Conservation (phyloP, 1,140 invertebrate genomes). For the Drosophila auraria region DNA sequence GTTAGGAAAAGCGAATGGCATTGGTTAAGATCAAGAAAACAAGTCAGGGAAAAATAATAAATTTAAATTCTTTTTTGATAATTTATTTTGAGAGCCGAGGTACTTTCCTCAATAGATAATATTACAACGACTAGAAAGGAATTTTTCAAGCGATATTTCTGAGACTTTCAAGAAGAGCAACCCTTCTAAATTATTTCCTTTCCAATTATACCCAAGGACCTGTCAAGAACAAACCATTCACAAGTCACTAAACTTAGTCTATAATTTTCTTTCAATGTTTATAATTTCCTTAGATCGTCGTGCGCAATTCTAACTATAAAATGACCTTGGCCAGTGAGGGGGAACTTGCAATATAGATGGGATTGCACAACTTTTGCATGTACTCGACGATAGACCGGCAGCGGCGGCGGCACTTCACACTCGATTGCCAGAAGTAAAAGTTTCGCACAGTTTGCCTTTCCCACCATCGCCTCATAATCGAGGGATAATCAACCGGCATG, state of each 20-base stretch:
- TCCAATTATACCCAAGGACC: background rate
- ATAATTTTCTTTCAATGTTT: conserved; percentile 8
- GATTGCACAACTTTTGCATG: conserved; percentile 48
- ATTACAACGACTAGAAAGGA: background rate
- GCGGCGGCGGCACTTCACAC: conserved; percentile 52
- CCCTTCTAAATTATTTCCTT: background rate
- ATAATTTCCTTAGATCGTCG: conserved; percentile 15
- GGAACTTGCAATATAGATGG: conserved; percentile 16
- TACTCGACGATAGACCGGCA: background rate
- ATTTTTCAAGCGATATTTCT: background rate
- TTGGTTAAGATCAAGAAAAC: no score
- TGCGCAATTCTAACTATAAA: conserved; percentile 49
- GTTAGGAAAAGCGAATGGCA: no score
- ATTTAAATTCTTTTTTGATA: no score
- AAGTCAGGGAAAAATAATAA: no score
- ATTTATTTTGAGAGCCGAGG: conserved; percentile 13
- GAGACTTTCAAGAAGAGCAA: background rate
- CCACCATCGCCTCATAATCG: conserved; percentile 22
- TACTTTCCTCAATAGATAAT: background rate
- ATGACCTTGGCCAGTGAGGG: conserved; percentile 41
- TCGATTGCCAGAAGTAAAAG: conserved; percentile 66
- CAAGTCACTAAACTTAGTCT: background rate
- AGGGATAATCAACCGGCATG: background rate
- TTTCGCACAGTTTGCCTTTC: conserved; percentile 44
- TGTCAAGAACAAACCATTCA: background rate